Percentiles rank a stretch among this genome's conserved stretches.
phyloP scores from a whole-genome alignment of 2,113 vertebrate genomes.

The Colistium nudipinnis region DNA sequence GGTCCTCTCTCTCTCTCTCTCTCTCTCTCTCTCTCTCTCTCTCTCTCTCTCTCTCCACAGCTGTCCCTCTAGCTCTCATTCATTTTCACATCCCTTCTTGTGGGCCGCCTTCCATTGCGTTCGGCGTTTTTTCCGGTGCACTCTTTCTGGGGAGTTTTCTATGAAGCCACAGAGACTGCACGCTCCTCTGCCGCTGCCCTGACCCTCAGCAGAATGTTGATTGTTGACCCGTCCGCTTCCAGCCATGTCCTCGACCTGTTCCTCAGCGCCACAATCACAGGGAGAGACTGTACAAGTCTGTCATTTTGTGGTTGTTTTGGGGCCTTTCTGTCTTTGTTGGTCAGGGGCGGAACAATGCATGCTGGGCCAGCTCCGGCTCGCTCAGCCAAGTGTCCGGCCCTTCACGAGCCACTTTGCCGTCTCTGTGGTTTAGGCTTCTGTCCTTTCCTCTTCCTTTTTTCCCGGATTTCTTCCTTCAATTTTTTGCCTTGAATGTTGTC shows the following conservation, averaged over 20 bases:
- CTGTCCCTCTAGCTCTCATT: slow-evolving; percentile 28
- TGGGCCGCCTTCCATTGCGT: slow-evolving; percentile 42
- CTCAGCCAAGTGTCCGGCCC: slow-evolving; percentile 61
- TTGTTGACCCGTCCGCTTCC: slow-evolving; percentile 51
- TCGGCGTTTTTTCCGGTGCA: slow-evolving; percentile 14
- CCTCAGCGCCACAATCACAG: slow-evolving; percentile 51
- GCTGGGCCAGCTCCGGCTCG: slow-evolving; percentile 34
- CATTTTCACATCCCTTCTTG: slow-evolving; percentile 49
- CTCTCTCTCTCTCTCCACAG: no score
- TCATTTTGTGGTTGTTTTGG: slow-evolving; percentile 68
- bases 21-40: no score
- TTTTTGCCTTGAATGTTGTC: slow-evolving; percentile 55
- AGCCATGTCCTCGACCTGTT: slow-evolving; percentile 56
- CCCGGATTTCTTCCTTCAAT: not conserved
- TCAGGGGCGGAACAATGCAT: slow-evolving; percentile 57
- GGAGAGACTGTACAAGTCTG: slow-evolving; percentile 20
- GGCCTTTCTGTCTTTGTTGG: slow-evolving; percentile 52
- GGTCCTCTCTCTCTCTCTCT: slow-evolving; percentile 19
- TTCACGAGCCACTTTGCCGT: slow-evolving; percentile 5
- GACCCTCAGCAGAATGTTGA: slow-evolving; percentile 56
- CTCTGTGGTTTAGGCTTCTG: slow-evolving; percentile 54
- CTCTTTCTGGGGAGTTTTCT: slow-evolving; percentile 27
- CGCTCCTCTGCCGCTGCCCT: slow-evolving; percentile 15
- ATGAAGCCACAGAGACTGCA: slow-evolving; percentile 38
- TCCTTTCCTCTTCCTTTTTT: slow-evolving; percentile 44